Evolutionary conservation across 1,140 invertebrate species (phyloP).

Genomic region (Ruditapes philippinarum): DNA sequence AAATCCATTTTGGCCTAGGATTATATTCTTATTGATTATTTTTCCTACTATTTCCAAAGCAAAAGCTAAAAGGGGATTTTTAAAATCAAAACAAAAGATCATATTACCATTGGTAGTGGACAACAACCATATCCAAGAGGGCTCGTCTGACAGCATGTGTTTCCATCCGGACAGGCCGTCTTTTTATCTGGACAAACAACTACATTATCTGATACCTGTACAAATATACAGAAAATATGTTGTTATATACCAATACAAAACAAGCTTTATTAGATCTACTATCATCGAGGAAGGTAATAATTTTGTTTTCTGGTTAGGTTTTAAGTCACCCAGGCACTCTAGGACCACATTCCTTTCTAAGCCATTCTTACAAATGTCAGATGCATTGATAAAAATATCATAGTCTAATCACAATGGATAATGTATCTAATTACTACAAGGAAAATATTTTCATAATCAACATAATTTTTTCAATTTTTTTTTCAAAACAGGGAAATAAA

Average conservation of each 20-base stretch:
- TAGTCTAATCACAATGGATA: too few species aligned
- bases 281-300: background rate
- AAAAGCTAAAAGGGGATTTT: background rate
- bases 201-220: conserved; percentile 2
- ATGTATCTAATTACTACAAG: too few species aligned
- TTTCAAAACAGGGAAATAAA: too few species aligned
- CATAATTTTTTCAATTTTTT: too few species aligned
- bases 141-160: conserved; percentile 71
- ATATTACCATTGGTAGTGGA: conserved; percentile 73
- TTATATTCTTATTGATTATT: too few species aligned
- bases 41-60: background rate
- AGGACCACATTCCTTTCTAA: too few species aligned
- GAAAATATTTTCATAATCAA: too few species aligned
- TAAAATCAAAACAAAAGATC: background rate
- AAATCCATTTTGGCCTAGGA: too few species aligned
- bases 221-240: background rate
- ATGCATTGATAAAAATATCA: too few species aligned
- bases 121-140: conserved; percentile 71
- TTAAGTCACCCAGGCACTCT: too few species aligned
- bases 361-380: too few species aligned
- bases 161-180: conserved; percentile 61
- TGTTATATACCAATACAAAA: background rate
- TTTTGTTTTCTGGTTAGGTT: too few species aligned
- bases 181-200: conserved; percentile 64
- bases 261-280: background rate